Evolutionary conservation across 2,797 vertebrate species (phyloP).

Genomic region (Cheirogaleus major): DNA sequence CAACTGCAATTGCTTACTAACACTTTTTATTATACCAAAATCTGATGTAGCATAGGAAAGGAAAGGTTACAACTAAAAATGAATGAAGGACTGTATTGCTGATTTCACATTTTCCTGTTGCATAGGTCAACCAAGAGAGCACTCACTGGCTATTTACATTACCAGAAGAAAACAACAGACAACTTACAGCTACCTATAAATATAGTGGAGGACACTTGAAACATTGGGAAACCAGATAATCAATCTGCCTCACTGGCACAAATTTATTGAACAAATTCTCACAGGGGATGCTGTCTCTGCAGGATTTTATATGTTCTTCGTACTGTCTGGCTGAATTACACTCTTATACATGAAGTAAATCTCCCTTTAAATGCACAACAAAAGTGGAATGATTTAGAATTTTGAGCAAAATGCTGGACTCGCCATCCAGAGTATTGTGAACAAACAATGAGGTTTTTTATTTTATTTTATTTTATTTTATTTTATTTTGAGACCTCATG

Average conservation of each 20-base stretch:
- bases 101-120: conserved; percentile 54
- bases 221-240: conserved; percentile 18
- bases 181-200: conserved; percentile 58
- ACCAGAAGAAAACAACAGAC: conserved; percentile 41
- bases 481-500: background rate
- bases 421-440: background rate
- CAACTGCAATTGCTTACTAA: background rate
- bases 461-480: conserved; percentile 13
- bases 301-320: conserved; percentile 61
- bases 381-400: conserved; percentile 49
- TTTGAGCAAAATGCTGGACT: background rate
- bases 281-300: conserved; percentile 7
- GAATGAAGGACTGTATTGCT: conserved; percentile 44
- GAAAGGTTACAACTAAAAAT: conserved; percentile 10
- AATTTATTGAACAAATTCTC: conserved; percentile 67
- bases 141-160: conserved; percentile 47
- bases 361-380: conserved; percentile 41
- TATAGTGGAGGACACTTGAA: conserved; percentile 57
- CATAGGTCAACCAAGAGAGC: conserved; percentile 19
- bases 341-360: conserved; percentile 43
- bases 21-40: conserved; percentile 23
- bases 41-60: background rate
- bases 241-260: conserved; percentile 49
- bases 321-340: conserved; percentile 46
- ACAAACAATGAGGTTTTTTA: background rate